These are phyloP conservation scores for Dasyprocta punctata DNA, from an alignment of 2,113 vertebrate genomes.

Conservation along the genomic window DNA sequence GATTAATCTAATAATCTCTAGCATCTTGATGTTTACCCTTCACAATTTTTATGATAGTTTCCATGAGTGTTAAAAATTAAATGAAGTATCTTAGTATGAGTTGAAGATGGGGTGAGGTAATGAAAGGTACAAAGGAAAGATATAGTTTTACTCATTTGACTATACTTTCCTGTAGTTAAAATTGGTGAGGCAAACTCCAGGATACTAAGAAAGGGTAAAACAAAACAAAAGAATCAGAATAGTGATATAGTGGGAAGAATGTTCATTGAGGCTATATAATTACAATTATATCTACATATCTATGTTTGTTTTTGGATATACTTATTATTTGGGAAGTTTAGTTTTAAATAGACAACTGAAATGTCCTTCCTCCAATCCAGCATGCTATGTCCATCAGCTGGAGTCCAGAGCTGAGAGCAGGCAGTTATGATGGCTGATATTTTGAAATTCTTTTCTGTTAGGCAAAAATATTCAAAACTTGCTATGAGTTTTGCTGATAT, in stretches of 20 bases:
- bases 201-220: neutral
- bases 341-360: neutral
- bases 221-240: neutral
- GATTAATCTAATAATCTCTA: neutral
- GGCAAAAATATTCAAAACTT: neutral
- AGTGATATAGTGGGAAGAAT: neutral
- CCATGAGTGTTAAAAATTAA: slow-evolving; percentile 21
- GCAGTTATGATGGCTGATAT: neutral
- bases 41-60: neutral
- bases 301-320: neutral
- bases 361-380: neutral
- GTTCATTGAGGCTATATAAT: neutral
- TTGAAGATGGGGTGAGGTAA: neutral
- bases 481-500: neutral
- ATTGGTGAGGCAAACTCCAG: neutral
- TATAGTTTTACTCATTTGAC: neutral
- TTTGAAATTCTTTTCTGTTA: neutral
- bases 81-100: neutral
- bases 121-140: neutral
- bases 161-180: slow-evolving; percentile 3
- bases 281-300: neutral
- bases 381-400: neutral
- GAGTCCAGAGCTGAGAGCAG: neutral
- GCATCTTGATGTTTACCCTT: neutral
- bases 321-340: neutral